Evolutionary conservation across 2,888 invertebrate species (phyloP), one percentile per base, ranked within the genome.

Genomic region (Drosophila flavopinicola): DNA sequence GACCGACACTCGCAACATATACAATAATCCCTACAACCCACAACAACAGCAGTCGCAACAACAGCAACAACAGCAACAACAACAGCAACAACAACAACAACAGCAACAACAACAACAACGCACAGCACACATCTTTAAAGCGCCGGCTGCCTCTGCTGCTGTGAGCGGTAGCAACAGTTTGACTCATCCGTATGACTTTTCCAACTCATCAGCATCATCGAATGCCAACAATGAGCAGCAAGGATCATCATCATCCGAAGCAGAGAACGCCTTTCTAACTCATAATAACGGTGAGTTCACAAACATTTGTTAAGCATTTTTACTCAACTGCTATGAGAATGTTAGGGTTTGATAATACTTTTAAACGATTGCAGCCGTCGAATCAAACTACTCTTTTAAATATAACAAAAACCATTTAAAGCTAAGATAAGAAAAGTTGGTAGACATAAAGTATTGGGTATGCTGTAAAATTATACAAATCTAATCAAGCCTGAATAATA

Each of bases 201-300:
- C 89, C 58, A 84, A 87, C 71, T 77, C 89, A 48, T 87, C 87
- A 20, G 77, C 84, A 25, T 84, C 88, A 30, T 84, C 85, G 58
- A 87, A 79, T 51, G 85, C 70, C 57, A 88, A 85, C 41, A 87
- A 75, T 45, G 87, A 85, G 57, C 90, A 91, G 60, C 92, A 75
- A 53, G 90, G 83, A 90, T 90, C 89, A 88, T 90, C 89, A 88
- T 90, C 92, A 90, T 92, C 84, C 85, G 91, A 87, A 93, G 93
- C 74, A 93, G 95, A 86, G 93, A 96, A 84, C 94, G 95, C 90
- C 94, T 96, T 92, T 95, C 65, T 89, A 76, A 84, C 84, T 88
- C 90, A 87, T 88, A 96, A 89, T 96, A 89, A 89, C 85, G 88
- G 88, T 89, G 38, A 88, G 89, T 38, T 1, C 10, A 13, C 3